Conservation (phyloP, 1,140 invertebrate species). For the Zaprionus inermis region DNA sequence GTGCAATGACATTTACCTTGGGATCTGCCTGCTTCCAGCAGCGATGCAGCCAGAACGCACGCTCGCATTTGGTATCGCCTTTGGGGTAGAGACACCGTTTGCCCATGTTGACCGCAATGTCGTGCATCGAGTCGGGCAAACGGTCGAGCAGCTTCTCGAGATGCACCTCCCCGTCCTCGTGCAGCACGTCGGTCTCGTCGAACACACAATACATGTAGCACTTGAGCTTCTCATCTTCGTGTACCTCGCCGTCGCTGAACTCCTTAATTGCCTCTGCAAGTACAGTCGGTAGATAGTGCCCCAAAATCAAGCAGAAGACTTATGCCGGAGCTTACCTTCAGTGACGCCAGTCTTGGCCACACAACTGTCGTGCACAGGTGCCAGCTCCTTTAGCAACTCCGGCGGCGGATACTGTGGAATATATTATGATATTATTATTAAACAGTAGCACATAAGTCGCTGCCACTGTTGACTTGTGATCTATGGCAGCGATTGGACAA, state of each 20-base stretch:
- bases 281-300: background rate
- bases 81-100: conserved; percentile 64
- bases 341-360: conserved; percentile 61
- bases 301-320: conserved; percentile 15
- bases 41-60: conserved; percentile 72
- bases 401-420: conserved; percentile 59
- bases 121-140: conserved; percentile 63
- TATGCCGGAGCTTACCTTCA: conserved; percentile 47
- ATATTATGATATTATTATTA: background rate
- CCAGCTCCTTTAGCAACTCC: conserved; percentile 51
- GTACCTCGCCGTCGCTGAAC: conserved; percentile 70
- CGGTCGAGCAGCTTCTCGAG: conserved; percentile 61
- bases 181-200: conserved; percentile 61
- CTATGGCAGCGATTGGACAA: conserved; percentile 5
- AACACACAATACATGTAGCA: conserved; percentile 76
- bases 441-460: background rate
- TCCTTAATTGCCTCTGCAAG: conserved; percentile 69
- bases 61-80: conserved; percentile 68
- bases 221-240: conserved; percentile 68
- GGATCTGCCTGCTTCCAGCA: conserved; percentile 71
- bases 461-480: background rate
- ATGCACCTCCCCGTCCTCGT: conserved; percentile 69
- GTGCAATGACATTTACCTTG: conserved; percentile 47
- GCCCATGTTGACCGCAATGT: conserved; percentile 68
- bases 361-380: conserved; percentile 59